Evolutionary conservation across 2,888 invertebrate genomes (phyloP).

Genomic region (Cryptus viduatorius): DNA sequence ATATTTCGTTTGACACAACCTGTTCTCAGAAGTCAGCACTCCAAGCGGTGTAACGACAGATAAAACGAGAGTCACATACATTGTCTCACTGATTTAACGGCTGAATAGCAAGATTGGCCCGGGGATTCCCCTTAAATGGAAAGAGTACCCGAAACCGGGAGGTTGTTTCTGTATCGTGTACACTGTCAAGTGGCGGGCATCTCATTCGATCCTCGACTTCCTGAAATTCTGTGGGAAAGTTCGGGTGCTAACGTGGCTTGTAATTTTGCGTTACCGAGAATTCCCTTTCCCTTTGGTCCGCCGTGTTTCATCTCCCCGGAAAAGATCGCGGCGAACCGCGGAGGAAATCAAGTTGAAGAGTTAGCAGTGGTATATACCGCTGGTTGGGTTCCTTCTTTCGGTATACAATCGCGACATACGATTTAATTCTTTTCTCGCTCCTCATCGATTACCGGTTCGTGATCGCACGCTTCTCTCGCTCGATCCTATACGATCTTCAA

Average conservation of each 20-base stretch:
- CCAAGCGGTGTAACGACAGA: background rate
- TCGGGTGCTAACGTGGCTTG: constrained; percentile 51
- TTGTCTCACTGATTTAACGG: constrained; percentile 41
- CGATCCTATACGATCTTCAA: constrained; percentile 33
- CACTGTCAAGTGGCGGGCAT: constrained; percentile 44
- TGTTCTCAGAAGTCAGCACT: background rate
- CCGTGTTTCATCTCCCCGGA: constrained; percentile 46
- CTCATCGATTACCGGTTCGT: constrained; percentile 64
- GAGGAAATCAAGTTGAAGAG: constrained; percentile 11
- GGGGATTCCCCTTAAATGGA: constrained; percentile 52
- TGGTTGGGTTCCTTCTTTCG: constrained; percentile 13
- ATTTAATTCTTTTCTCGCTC: constrained; percentile 50
- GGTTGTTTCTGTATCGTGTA: constrained; percentile 32
- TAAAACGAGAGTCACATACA: background rate
- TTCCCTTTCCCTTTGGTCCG: constrained; percentile 69
- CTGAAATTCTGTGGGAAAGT: constrained; percentile 80
- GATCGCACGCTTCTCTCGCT: constrained; percentile 60
- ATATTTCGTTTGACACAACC: no score
- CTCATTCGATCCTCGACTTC: constrained; percentile 67
- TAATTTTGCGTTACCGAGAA: constrained; percentile 61
- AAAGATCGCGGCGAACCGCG: constrained; percentile 43
- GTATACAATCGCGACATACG: constrained; percentile 5
- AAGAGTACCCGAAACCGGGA: constrained; percentile 31
- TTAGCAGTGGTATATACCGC: background rate
- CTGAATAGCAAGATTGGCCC: background rate